Evolutionary conservation across 2,888 invertebrate species (phyloP).

Genomic region (Parasteatoda lunata): DNA sequence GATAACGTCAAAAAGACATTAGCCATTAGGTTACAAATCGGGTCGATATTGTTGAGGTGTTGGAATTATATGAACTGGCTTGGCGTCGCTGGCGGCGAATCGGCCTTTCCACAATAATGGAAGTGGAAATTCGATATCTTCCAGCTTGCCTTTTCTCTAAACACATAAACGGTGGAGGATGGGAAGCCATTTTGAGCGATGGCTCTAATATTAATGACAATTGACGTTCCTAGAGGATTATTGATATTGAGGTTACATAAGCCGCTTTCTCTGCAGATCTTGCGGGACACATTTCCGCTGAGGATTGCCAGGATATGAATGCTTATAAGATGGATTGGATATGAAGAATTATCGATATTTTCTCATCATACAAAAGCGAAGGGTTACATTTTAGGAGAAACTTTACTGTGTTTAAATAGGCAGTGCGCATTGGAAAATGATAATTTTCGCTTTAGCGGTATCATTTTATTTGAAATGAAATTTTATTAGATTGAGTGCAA

Average conservation of each 20-base stretch:
- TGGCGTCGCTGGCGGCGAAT: background rate
- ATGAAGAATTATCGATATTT: background rate
- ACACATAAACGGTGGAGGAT: background rate
- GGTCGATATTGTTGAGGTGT: background rate
- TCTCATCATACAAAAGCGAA: background rate
- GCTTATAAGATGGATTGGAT: background rate
- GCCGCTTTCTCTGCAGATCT: background rate
- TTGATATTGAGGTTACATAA: background rate
- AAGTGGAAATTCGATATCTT: conserved; percentile 3
- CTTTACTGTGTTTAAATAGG: background rate
- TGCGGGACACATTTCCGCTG: background rate
- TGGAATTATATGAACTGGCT: background rate
- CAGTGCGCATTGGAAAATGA: background rate
- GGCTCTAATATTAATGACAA: conserved; percentile 1
- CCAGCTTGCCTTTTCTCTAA: conserved; percentile 1
- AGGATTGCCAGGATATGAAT: background rate
- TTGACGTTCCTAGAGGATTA: background rate
- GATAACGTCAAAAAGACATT: conserved; percentile 4
- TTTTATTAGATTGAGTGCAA: no score
- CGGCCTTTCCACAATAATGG: background rate
- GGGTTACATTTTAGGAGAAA: background rate
- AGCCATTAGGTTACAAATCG: conserved; percentile 20
- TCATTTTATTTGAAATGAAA: no score
- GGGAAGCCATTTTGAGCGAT: background rate
- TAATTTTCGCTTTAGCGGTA: no score